Evolutionary conservation across 92 coral and sea anemone species (phyloP), one percentile per base, ranked within the genome.

Genomic region (Meandrina meandrites): DNA sequence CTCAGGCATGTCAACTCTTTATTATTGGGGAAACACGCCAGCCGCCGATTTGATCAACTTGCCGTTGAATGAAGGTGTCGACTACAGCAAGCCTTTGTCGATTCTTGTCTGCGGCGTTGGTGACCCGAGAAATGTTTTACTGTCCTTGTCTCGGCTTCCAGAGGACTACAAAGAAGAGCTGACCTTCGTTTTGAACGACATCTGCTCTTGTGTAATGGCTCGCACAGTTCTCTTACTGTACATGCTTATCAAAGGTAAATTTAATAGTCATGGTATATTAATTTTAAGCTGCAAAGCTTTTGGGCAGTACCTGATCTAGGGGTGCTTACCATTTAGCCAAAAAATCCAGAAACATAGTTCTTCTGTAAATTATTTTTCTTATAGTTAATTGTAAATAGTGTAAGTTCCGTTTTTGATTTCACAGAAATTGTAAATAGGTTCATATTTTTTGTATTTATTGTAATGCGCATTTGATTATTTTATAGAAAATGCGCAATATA

Each of bases 11-110:
- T 13, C 15, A 28, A 4, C 69, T 14, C 24, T 62, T 56, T 93
- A 93, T 58, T 93, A 91, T 82, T 93, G 92, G 94, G 96, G 96
- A 6, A 91, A 93, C 72, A 36, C 51, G 13, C 96, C 96, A 37
- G 94, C 94, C 16, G 76, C 82, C 22, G 96, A 93, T 69, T 66
- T 92, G 68, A 42, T 93, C 31, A 93, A 93, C 77, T 84, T 91
- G 60, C 80, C 81, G 54, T 79, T 88, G 81, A 93, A 91, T 51
- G 96, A 93, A 75, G 96, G 96, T 17, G 22, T 22, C 22, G 87
- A 79, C 7, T 88, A 88, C 86, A 64, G 37, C 19, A 81, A 82
- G 53, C 81, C 84, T 10, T 68, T 93, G 69, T 74, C 78, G 19
- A 79, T 93, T 30, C 85, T 93, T 78, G 85, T 82, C 14, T 90